These are phyloP conservation scores for Pocillopora grandis DNA, from an alignment of 92 coral and sea anemone genomes.

Conservation along the genomic window DNA sequence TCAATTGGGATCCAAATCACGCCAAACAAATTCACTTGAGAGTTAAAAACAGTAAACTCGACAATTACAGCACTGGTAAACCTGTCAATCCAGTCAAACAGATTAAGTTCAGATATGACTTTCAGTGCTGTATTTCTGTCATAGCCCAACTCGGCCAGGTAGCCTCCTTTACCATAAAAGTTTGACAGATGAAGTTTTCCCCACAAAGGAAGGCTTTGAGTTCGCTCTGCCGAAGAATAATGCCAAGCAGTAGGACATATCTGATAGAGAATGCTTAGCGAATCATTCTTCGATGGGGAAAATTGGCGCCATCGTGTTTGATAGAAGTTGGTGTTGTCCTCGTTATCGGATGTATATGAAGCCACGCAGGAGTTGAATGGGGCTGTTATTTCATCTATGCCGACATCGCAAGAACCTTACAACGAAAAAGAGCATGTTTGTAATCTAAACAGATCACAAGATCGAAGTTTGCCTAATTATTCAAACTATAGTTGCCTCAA, in stretches of 20 bases:
- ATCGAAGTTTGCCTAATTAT: not conserved
- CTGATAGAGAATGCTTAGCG: not conserved
- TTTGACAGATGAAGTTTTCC: slow-evolving; percentile 3
- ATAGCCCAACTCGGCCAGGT: slow-evolving; percentile 39
- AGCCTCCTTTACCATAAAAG: slow-evolving; percentile 49
- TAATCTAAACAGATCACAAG: not conserved
- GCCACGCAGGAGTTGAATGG: slow-evolving; percentile 37
- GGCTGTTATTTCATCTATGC: not conserved
- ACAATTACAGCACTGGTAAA: slow-evolving; percentile 51
- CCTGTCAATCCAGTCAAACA: slow-evolving; percentile 45
- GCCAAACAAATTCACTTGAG: slow-evolving; percentile 46
- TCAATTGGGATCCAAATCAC: slow-evolving; percentile 42
- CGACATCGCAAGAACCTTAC: slow-evolving; percentile 38
- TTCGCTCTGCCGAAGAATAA: slow-evolving; percentile 26
- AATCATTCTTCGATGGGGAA: not conserved
- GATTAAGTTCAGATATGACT: slow-evolving; percentile 7
- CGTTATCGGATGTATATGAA: slow-evolving; percentile 16
- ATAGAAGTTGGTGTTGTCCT: slow-evolving; percentile 31
- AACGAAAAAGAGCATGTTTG: not conserved
- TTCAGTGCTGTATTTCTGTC: slow-evolving; percentile 22
- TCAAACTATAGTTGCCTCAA: not conserved
- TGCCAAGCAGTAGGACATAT: slow-evolving; percentile 43
- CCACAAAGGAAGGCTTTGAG: slow-evolving; percentile 26
- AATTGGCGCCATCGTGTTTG: slow-evolving; percentile 40
- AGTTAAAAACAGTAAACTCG: slow-evolving; percentile 46